A percentile compares a stretch with the other conserved stretches of the same genome.
These are phyloP conservation scores for Pterocles orientalis DNA, from an alignment of 2,113 vertebrate species.

Conservation along the genomic window DNA sequence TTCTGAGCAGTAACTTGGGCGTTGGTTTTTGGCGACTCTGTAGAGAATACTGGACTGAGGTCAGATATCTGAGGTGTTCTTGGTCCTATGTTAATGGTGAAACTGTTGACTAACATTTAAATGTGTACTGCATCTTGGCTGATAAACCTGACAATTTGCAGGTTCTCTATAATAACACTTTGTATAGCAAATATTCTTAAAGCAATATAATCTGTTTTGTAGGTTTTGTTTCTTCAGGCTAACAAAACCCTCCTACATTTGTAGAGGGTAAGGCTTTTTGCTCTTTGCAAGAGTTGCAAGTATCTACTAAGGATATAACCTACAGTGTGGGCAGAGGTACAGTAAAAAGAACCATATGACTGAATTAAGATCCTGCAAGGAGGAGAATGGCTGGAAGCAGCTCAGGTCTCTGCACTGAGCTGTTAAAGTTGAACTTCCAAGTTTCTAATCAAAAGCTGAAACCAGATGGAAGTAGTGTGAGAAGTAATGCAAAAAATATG, in stretches of 20 bases:
- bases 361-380: neutral
- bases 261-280: neutral
- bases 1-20: neutral
- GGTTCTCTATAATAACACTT: neutral
- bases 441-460: slow-evolving; percentile 74
- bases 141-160: neutral
- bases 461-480: slow-evolving; percentile 77
- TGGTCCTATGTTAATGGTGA: neutral
- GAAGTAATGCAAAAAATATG: slow-evolving; percentile 77
- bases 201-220: neutral
- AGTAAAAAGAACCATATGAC: neutral
- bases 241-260: neutral
- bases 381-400: slow-evolving; percentile 17
- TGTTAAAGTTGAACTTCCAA: slow-evolving; percentile 49
- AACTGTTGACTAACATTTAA: neutral
- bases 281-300: neutral
- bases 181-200: neutral
- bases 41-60: neutral
- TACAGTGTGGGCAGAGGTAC: neutral
- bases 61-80: neutral
- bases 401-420: slow-evolving; percentile 34
- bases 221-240: neutral
- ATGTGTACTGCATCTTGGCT: neutral
- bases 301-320: neutral
- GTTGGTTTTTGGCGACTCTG: neutral